Percentiles rank a stretch among this genome's conserved stretches.
These are phyloP conservation scores for Pseudonaja textilis DNA, from an alignment of 2,113 vertebrate species.

Conservation along the genomic window DNA sequence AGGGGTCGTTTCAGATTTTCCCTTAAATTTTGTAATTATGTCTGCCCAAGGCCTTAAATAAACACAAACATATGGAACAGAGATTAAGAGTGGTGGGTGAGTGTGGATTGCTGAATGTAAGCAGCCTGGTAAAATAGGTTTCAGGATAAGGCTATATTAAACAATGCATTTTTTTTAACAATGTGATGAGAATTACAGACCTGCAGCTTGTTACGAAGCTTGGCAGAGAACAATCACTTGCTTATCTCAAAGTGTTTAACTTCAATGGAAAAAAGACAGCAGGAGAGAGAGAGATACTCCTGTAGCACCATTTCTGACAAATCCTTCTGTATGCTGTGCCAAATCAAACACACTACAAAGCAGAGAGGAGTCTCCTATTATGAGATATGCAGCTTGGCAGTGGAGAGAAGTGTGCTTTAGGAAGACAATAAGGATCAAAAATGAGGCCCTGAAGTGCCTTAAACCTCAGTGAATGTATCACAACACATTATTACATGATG, in stretches of 20 bases:
- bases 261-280: slow-evolving; percentile 1
- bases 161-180: background rate
- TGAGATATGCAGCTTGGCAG: background rate
- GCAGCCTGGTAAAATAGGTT: slow-evolving; percentile 42
- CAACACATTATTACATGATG: background rate
- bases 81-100: slow-evolving; percentile 38
- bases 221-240: slow-evolving; percentile 37
- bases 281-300: background rate
- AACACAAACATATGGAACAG: slow-evolving; percentile 55
- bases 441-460: background rate
- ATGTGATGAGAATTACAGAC: slow-evolving; percentile 48
- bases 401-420: background rate
- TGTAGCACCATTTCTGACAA: slow-evolving; percentile 2
- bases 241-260: slow-evolving; percentile 32
- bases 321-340: background rate
- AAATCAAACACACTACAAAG: background rate
- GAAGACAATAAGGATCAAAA: background rate
- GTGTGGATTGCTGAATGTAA: slow-evolving; percentile 3
- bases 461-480: background rate
- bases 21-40: slow-evolving; percentile 67
- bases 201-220: slow-evolving; percentile 38
- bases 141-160: slow-evolving; percentile 40
- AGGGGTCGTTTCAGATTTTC: slow-evolving; percentile 65
- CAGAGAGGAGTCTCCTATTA: background rate
- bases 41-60: slow-evolving; percentile 65